phyloP scores from a whole-genome alignment of 2,113 vertebrate genomes.

The Myotis brandtii region DNA sequence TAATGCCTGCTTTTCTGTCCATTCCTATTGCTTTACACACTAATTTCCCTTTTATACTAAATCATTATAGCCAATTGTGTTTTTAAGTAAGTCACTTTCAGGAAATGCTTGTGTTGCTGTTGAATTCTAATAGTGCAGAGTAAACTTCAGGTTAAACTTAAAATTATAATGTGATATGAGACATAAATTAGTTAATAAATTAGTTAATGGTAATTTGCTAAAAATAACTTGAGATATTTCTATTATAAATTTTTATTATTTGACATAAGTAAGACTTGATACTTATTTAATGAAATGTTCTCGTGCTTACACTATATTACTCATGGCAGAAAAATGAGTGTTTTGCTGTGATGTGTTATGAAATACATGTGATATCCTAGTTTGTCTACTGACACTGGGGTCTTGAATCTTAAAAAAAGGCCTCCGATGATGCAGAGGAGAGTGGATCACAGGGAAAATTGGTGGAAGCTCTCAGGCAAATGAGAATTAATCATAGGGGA shows the following conservation, averaged over 20 bases:
- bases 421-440: slow-evolving; percentile 88
- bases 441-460: slow-evolving; percentile 93
- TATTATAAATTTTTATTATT: slow-evolving; percentile 39
- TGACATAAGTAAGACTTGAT: slow-evolving; percentile 68
- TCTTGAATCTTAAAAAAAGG: slow-evolving; percentile 94
- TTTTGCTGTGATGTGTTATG: slow-evolving; percentile 71
- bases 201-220: slow-evolving; percentile 63
- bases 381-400: slow-evolving; percentile 90
- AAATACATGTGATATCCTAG: slow-evolving; percentile 80
- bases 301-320: slow-evolving; percentile 56
- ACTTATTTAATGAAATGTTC: slow-evolving; percentile 59
- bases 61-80: slow-evolving; percentile 26
- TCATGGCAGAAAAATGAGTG: slow-evolving; percentile 63
- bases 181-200: slow-evolving; percentile 43
- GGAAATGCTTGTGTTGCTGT: slow-evolving; percentile 61
- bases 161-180: slow-evolving; percentile 52
- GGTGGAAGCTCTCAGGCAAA: slow-evolving; percentile 97
- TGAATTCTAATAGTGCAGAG: slow-evolving; percentile 52
- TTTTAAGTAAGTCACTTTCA: slow-evolving; percentile 56
- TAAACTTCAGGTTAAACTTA: slow-evolving; percentile 62
- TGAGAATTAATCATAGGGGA: slow-evolving; percentile 98
- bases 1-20: slow-evolving; percentile 62
- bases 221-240: slow-evolving; percentile 43
- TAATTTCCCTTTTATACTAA: slow-evolving; percentile 57
- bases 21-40: slow-evolving; percentile 60